Conservation (phyloP, 2,113 vertebrate species). For the Montifringilla adamsi region DNA sequence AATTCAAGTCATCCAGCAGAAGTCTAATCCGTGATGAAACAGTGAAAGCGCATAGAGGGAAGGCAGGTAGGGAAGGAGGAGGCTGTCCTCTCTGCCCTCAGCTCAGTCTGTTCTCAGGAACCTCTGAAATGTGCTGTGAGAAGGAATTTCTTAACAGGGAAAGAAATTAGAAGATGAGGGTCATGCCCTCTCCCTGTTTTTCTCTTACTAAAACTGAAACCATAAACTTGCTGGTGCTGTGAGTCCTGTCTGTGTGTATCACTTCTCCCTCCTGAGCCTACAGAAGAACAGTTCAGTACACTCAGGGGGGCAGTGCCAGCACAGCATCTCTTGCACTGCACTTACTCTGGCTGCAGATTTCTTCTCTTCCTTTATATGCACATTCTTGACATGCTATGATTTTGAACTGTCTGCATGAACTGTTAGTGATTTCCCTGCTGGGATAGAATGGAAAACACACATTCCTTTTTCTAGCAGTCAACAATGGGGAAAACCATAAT, state of each 20-base stretch:
- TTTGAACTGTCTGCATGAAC: not conserved
- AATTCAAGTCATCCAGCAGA: not conserved
- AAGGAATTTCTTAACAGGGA: not conserved
- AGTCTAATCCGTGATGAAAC: not conserved
- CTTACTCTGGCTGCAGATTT: not conserved
- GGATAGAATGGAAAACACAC: not conserved
- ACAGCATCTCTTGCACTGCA: not conserved
- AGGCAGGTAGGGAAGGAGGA: not conserved
- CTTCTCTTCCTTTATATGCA: not conserved
- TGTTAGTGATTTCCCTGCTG: not conserved
- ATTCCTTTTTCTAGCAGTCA: not conserved
- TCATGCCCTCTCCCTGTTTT: not conserved
- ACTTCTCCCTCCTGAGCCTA: not conserved
- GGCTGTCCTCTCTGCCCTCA: not conserved
- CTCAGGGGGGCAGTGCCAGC: not conserved
- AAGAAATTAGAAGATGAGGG: not conserved
- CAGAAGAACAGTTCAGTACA: not conserved
- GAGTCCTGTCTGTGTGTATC: not conserved
- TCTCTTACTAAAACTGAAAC: not conserved
- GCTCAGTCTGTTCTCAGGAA: not conserved
- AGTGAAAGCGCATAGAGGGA: not conserved
- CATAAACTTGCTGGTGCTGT: not conserved
- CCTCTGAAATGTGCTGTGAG: not conserved
- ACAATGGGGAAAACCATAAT: not conserved
- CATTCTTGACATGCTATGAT: accelerated